A percentile compares a stretch with the other conserved stretches of the same genome.
These are phyloP conservation scores for Agrochola lota DNA, from an alignment of 2,888 invertebrate genomes.

Conservation along the genomic window DNA sequence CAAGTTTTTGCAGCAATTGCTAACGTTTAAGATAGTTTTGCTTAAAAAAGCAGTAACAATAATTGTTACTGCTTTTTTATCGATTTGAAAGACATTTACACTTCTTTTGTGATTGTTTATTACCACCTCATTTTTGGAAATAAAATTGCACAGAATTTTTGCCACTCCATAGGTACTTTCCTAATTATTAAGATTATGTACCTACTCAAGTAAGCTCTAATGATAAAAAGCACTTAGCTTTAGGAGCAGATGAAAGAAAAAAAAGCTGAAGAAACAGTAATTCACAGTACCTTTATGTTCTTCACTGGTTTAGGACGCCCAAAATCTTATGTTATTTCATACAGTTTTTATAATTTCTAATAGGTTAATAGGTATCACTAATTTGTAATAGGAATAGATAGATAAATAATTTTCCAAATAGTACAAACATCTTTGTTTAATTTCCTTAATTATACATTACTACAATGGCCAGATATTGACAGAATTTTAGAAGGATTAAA, in stretches of 20 bases:
- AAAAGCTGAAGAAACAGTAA: neutral
- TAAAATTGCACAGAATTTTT: neutral
- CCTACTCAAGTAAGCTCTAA: constrained; percentile 17
- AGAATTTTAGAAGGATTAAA: neutral
- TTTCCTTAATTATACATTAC: neutral
- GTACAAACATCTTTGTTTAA: neutral
- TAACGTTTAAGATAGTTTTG: neutral
- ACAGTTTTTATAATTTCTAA: neutral
- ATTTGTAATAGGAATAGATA: neutral
- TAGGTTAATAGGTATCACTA: neutral
- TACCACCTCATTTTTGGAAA: neutral
- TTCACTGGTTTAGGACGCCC: too few species aligned
- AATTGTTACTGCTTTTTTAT: constrained; percentile 4
- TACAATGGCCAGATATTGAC: neutral
- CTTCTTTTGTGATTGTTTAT: neutral
- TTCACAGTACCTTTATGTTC: neutral
- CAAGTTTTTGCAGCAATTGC: neutral
- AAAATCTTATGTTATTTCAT: neutral
- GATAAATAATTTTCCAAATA: neutral
- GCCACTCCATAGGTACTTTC: too few species aligned
- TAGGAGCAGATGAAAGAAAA: constrained; percentile 19
- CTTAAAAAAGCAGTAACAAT: neutral
- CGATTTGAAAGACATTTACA: neutral
- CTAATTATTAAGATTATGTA: constrained; percentile 6
- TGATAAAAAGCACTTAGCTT: constrained; percentile 41